phyloP scores from a whole-genome alignment of 37 sponge, comb jelly and placozoan species.

The Chondrilla cf. caribensis region DNA sequence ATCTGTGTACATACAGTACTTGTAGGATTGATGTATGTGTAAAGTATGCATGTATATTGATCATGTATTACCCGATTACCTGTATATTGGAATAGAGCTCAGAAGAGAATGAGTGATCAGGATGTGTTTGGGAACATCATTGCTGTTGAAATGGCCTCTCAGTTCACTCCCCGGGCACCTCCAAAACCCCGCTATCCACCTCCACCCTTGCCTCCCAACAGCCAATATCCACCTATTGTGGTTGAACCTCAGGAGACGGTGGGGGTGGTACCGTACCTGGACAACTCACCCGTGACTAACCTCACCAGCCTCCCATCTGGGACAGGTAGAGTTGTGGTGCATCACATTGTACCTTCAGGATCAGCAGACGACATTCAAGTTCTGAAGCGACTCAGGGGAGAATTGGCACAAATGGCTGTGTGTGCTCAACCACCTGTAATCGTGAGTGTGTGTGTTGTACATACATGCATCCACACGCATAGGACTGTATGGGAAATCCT shows the following conservation, averaged over 20 bases:
- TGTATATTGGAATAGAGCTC: conserved; percentile 47
- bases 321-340: neutral
- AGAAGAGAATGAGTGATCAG: conserved; percentile 67
- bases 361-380: neutral
- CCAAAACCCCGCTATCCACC: conserved; percentile 3
- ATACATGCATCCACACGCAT: no score
- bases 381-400: neutral
- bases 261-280: neutral
- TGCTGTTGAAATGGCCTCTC: conserved; percentile 24
- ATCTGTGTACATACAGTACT: no score
- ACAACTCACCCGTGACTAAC: neutral
- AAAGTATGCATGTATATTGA: no score
- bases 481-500: no score
- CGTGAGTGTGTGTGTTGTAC: neutral
- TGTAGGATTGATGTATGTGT: no score
- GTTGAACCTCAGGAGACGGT: neutral
- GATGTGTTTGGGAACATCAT: conserved; percentile 68
- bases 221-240: no score
- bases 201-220: no score
- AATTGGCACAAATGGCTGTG: neutral
- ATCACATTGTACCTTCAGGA: no score
- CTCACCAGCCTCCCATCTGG: no score
- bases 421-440: neutral
- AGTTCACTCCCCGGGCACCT: neutral
- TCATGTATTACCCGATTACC: no score